Base-by-base conservation (phyloP, 2,888 invertebrate species). In the Myathropa florea region DNA sequence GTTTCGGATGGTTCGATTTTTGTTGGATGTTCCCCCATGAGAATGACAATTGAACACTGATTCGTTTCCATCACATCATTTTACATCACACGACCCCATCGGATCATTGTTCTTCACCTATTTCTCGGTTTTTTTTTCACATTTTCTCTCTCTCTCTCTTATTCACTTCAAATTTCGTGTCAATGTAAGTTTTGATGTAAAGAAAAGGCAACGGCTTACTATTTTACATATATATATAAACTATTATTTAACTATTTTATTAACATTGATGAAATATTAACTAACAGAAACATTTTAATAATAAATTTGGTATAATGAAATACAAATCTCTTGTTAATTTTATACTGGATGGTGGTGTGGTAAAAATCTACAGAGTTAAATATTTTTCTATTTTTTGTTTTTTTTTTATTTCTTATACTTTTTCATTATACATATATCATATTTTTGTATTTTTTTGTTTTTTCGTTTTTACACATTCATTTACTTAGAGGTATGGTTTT, bases 231-330 rank as follows among this genome's bases (percentile, higher is more conserved):
- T 82, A 80, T 84, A 82, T 86, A 86, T 83, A 86, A 86, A 86
- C 83, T 86, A 83, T 86, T 86, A 85, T 85, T 85, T 84, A 81
- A 85, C 84, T 85, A 86, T 83, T 75, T 61, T 78, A 64, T 63
- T 83, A 86, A 86, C 83, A 86, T 78, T 86, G 83, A 83, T 83
- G 82, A 79, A 83, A 86, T 86, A 86, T 83, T 85, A 86, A 83
- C 82, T 86, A 86, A 86, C 85, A 86, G 82, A 86, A 86, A 86
- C 60, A 83, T 83, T 80, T 61, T 82, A 79, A 75, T 86, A 73
- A 83, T 83, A 83, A 86, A 83, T 86, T 86, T 86, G 83, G 83
- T 83, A 86, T 86, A 86, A 75, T 86, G 75, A 86, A 83, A 83
- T 86, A 85, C 82, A 77, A 86, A 78, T 83, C 64, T 83, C 71